These are phyloP conservation scores for Notechis scutatus DNA, from an alignment of 2,113 vertebrate genomes.

Conservation along the genomic window DNA sequence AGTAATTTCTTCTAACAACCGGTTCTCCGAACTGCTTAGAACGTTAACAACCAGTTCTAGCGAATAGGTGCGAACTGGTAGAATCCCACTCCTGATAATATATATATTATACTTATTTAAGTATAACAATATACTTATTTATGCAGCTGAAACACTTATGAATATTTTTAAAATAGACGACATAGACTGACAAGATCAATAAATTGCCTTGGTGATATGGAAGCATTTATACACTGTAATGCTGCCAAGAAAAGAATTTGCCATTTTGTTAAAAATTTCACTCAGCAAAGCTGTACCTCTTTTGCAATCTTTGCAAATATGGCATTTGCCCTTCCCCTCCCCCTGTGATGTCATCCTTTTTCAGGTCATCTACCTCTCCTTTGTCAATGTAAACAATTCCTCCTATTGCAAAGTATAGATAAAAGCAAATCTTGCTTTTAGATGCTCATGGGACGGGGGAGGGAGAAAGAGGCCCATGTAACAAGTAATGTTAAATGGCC, in stretches of 20 bases:
- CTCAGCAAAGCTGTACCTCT: not conserved
- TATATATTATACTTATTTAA: too few relatives aligned
- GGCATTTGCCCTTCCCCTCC: not conserved
- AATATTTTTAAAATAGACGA: not conserved
- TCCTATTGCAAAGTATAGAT: not conserved
- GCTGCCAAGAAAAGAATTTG: not conserved
- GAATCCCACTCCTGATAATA: too few relatives aligned
- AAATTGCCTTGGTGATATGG: not conserved
- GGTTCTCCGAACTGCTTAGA: too few relatives aligned
- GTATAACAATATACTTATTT: not conserved
- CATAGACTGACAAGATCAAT: fast-evolving
- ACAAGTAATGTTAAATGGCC: not conserved
- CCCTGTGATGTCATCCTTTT: not conserved
- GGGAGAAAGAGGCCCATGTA: not conserved
- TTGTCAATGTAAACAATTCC: not conserved
- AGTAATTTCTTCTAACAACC: too few relatives aligned
- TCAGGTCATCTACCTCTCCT: not conserved
- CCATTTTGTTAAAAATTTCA: not conserved
- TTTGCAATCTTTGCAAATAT: constrained; percentile 6
- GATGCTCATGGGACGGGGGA: not conserved
- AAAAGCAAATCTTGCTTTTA: not conserved
- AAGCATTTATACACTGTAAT: not conserved
- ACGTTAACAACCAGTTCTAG: too few relatives aligned
- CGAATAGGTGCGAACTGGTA: too few relatives aligned
- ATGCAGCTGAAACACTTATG: not conserved